Base-by-base conservation (phyloP, 2,113 vertebrate species). In the Solea solea region DNA sequence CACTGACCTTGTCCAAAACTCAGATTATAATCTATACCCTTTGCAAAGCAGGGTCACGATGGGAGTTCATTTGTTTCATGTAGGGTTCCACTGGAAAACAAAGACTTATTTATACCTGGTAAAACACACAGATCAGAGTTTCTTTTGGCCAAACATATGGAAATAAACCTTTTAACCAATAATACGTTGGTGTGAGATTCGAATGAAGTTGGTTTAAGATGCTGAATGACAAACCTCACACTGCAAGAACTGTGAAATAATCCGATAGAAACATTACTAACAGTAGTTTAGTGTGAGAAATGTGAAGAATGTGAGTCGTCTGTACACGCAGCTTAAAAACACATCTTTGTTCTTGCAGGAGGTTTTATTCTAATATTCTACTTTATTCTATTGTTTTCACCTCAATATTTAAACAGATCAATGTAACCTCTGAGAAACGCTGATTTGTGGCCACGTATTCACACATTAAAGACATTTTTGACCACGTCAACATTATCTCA, bases 21-120 rank as follows among this genome's bases (percentile, higher is more conserved):
- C 69, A 58, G 54, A 62, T 66, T 73, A 63, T 78, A 58, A 71
- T 73, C 72, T 76, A 34, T 15, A 34, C n/a, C 62, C 48, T 7
- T 21, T 15, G 7, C 42, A 16, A 50, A 58, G 42, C 39, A 46
- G 40, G 48, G 55, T 76, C 73, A 70, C 53, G 59, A 2, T 50
- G 59, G 15, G 28, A 44, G n/a, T n/a, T n/a, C n/a, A n/a, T n/a
- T n/a, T n/a, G 14, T 16, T 15, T 58, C 16, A 10, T 58, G 15
- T 39, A 10, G 7, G 4, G 53, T 46, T 15, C 34, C 34, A 34
- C 34, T 34, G 3, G 34, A 34, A 34, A 34, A 34, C 34, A 34
- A 34, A 34, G 34, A 34, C 3, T 34, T 34, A 34, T 3, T 34
- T 34, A 34, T 34, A 34, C 34, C 34, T 34, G 3, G 34, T 34